phyloP scores from a whole-genome alignment of 2,888 invertebrate species.

The Sphinx pinastri region DNA sequence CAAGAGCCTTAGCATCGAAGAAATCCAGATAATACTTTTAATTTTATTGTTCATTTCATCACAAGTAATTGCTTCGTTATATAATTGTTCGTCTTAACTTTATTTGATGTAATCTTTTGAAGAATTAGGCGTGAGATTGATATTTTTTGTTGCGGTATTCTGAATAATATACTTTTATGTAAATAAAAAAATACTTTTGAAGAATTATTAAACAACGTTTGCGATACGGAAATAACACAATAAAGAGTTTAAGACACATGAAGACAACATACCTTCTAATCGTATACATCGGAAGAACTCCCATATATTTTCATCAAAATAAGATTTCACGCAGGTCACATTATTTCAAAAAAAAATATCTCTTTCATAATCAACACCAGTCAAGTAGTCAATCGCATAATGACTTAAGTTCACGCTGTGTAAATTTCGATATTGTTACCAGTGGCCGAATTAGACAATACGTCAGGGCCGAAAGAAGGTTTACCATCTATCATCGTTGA shows the following conservation, averaged over 20 bases:
- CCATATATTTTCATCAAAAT: too few species aligned
- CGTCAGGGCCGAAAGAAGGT: background rate
- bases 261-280: too few species aligned
- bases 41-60: slow-evolving; percentile 38
- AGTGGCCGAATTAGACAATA: background rate
- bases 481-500: background rate
- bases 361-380: background rate
- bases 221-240: too few species aligned
- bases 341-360: background rate
- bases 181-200: too few species aligned
- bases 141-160: background rate
- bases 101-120: slow-evolving; percentile 15
- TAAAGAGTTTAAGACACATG: too few species aligned
- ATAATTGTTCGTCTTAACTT: slow-evolving; percentile 23
- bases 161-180: background rate
- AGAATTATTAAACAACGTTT: too few species aligned
- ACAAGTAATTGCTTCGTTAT: slow-evolving; percentile 29
- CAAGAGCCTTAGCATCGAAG: slow-evolving; percentile 41
- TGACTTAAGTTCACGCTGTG: background rate
- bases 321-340: too few species aligned
- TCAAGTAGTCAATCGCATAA: background rate
- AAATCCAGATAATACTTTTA: slow-evolving; percentile 45
- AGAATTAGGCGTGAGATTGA: background rate
- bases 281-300: too few species aligned
- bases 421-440: slow-evolving; percentile 1